Conservation (phyloP, 2,797 vertebrate species). For the Sparus aurata region DNA sequence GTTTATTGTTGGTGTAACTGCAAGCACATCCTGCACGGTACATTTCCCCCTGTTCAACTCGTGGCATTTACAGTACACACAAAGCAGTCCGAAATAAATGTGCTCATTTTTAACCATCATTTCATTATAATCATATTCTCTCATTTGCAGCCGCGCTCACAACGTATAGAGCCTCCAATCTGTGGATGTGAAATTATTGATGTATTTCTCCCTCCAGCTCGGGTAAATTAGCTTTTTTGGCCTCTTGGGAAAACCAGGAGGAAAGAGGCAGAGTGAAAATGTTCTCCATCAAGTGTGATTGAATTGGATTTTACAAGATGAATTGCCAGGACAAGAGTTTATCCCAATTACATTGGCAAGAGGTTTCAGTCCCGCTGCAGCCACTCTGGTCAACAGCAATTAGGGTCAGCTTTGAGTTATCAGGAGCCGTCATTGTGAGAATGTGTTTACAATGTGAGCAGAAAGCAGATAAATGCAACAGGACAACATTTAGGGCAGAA, state of each 20-base stretch:
- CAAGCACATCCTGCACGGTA: background rate
- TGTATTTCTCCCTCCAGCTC: constrained; percentile 65
- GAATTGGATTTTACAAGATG: constrained; percentile 85
- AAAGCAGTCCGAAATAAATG: constrained; percentile 35
- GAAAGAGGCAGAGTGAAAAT: constrained; percentile 68
- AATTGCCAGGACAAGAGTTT: constrained; percentile 82
- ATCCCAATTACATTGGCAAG: constrained; percentile 80
- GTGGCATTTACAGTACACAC: constrained; percentile 38
- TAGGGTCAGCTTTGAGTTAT: constrained; percentile 75
- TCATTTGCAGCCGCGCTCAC: constrained; percentile 35
- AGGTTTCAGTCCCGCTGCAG: constrained; percentile 69
- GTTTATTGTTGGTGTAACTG: constrained; percentile 23
- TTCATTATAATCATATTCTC: constrained; percentile 55
- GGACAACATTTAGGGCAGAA: constrained; percentile 49
- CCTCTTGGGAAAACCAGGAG: constrained; percentile 64
- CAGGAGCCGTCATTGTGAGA: constrained; percentile 62
- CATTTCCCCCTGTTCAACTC: constrained; percentile 24
- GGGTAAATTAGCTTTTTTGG: constrained; percentile 75
- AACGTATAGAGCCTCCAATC: constrained; percentile 55
- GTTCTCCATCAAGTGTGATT: constrained; percentile 81
- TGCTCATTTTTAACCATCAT: constrained; percentile 41
- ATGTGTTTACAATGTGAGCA: constrained; percentile 66
- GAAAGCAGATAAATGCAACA: constrained; percentile 66
- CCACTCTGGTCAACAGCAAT: constrained; percentile 78
- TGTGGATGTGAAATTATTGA: constrained; percentile 75